Evolutionary conservation across 37 sponge, comb jelly and placozoan species (phyloP).

Genomic region (Geodia barretti): DNA sequence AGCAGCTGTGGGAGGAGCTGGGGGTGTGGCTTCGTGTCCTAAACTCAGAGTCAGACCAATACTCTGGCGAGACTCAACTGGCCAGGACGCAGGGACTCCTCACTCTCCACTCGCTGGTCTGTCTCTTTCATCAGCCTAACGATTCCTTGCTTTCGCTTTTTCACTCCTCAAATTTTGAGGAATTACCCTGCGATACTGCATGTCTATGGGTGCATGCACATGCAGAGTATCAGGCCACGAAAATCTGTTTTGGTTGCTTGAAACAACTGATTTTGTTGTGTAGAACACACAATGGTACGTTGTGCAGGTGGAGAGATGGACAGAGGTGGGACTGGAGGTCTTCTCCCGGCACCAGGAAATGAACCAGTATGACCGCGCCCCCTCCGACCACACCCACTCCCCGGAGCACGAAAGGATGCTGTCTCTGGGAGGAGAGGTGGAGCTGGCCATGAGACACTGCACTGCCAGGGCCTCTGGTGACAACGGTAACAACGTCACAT

Average conservation of each 20-base stretch:
- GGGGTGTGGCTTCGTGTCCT: constrained; percentile 73
- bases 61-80: constrained; percentile 82
- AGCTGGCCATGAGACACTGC: constrained; percentile 16
- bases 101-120: constrained; percentile 33
- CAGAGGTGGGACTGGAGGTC: constrained; percentile 66
- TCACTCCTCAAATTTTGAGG: too few species aligned
- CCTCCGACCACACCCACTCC: neutral
- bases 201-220: too few species aligned
- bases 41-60: constrained; percentile 67
- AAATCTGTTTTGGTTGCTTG: too few species aligned
- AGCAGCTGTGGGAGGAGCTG: constrained; percentile 62
- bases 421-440: constrained; percentile 21
- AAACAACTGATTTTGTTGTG: too few species aligned
- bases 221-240: too few species aligned
- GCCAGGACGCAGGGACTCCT: constrained; percentile 67
- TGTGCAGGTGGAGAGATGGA: constrained; percentile 71
- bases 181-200: too few species aligned
- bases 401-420: constrained; percentile 38
- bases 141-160: neutral
- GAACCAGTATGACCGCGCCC: neutral
- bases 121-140: too few species aligned
- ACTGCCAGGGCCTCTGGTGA: constrained; percentile 74
- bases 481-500: constrained; percentile 58
- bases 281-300: too few species aligned
- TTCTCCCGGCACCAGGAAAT: constrained; percentile 62